These are phyloP conservation scores for Scylla paramamosain DNA, from an alignment of 1,140 invertebrate species.

Conservation along the genomic window DNA sequence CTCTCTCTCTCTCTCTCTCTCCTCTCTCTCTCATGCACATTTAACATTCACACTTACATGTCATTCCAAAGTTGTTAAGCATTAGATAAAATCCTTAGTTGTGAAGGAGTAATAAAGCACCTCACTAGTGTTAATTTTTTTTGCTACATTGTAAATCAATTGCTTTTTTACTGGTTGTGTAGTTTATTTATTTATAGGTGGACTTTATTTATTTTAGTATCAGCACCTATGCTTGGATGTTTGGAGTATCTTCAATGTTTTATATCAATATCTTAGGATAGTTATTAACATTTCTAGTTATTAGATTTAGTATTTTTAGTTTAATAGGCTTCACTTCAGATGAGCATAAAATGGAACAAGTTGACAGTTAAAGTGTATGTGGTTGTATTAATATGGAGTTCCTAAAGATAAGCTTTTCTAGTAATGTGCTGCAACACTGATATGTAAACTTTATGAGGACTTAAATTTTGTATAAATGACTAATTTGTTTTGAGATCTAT, in stretches of 20 bases:
- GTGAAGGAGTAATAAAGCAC: too few species aligned
- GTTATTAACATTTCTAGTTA: too few species aligned
- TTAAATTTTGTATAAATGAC: too few species aligned
- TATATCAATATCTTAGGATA: background rate
- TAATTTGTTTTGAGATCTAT: too few species aligned
- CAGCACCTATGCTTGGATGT: background rate
- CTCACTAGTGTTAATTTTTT: too few species aligned
- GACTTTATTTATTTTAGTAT: background rate
- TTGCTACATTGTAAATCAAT: background rate
- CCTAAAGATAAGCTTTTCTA: background rate
- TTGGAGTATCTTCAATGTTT: background rate
- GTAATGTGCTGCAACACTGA: background rate
- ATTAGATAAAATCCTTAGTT: too few species aligned
- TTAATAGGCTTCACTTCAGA: background rate
- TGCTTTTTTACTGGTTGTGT: background rate
- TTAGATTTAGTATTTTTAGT: background rate
- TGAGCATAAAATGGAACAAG: background rate
- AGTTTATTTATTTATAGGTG: background rate
- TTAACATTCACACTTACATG: too few species aligned
- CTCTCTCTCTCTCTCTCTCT: background rate
- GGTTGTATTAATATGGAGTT: background rate
- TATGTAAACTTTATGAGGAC: background rate
- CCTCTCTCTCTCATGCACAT: background rate
- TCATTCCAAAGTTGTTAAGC: too few species aligned
- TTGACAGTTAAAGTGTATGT: background rate